These are phyloP conservation scores for Ginglymostoma cirratum DNA, from an alignment of 2,113 vertebrate genomes.

Conservation along the genomic window DNA sequence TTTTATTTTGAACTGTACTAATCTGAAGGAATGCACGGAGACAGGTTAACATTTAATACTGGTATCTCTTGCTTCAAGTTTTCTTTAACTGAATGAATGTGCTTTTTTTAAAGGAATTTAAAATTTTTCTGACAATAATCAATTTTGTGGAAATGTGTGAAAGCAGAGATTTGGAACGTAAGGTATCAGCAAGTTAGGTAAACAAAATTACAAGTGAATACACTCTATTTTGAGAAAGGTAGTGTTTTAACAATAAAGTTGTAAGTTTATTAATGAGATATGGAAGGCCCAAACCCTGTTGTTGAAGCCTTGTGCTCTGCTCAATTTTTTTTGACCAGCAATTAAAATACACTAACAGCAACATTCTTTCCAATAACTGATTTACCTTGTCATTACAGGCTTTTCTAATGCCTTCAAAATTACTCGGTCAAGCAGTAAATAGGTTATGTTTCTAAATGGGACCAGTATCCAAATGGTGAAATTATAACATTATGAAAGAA, in stretches of 20 bases:
- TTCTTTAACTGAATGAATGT: conserved; percentile 2
- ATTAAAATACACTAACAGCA: too few relatives aligned
- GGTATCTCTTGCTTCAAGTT: conserved; percentile 29
- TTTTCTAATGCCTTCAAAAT: conserved; percentile 16
- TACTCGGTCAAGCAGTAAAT: neutral
- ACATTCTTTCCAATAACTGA: neutral
- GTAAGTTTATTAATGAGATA: neutral
- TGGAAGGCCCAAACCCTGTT: neutral
- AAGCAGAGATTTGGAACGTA: neutral
- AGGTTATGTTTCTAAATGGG: conserved; percentile 22
- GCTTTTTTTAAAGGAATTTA: neutral
- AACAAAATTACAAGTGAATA: neutral
- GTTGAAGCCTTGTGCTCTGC: neutral
- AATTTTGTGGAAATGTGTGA: conserved; percentile 8
- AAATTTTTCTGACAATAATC: neutral
- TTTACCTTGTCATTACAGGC: neutral
- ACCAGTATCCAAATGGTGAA: conserved; percentile 16
- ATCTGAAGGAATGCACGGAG: neutral
- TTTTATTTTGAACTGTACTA: neutral
- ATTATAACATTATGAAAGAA: conserved; percentile 14
- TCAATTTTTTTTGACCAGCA: neutral
- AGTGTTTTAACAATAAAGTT: neutral
- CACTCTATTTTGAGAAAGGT: neutral
- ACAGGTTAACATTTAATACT: neutral
- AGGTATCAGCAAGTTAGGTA: neutral